These are phyloP conservation scores for Scaptomyza tumidula DNA, from an alignment of 2,888 invertebrate genomes.

Conservation along the genomic window DNA sequence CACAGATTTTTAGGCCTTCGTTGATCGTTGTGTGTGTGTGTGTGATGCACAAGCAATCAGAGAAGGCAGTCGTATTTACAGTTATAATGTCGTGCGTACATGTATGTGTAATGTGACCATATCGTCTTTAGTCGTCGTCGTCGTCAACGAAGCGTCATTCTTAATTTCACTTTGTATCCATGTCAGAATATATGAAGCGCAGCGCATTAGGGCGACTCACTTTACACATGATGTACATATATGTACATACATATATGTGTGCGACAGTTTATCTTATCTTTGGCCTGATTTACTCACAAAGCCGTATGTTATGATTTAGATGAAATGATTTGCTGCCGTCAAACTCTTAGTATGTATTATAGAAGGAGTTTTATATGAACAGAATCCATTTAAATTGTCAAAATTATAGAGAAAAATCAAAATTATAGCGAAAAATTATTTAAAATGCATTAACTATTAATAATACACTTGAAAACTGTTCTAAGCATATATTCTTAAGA, in stretches of 20 bases:
- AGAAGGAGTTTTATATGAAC: neutral
- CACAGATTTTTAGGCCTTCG: constrained; percentile 43
- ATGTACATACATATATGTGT: neutral
- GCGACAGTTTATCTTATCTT: constrained; percentile 49
- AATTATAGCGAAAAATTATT: too few species aligned
- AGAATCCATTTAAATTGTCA: too few species aligned
- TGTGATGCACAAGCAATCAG: constrained; percentile 32
- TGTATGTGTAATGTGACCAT: constrained; percentile 11
- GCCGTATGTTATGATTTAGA: neutral
- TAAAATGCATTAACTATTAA: too few species aligned
- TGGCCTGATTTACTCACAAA: constrained; percentile 21
- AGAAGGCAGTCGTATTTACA: constrained; percentile 41
- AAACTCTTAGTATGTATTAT: neutral
- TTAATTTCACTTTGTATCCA: constrained; percentile 63
- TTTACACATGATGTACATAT: too few species aligned
- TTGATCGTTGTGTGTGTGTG: constrained; percentile 14
- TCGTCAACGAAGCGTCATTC: constrained; percentile 44
- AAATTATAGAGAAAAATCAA: too few species aligned
- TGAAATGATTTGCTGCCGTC: neutral
- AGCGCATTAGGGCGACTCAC: constrained; percentile 49
- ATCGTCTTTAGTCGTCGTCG: constrained; percentile 29
- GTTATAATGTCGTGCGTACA: constrained; percentile 37
- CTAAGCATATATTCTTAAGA: too few species aligned
- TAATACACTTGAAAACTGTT: too few species aligned
- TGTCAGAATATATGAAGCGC: constrained; percentile 34